phyloP scores from a whole-genome alignment of 1,140 invertebrate genomes.

The Drosophila pruinosa region DNA sequence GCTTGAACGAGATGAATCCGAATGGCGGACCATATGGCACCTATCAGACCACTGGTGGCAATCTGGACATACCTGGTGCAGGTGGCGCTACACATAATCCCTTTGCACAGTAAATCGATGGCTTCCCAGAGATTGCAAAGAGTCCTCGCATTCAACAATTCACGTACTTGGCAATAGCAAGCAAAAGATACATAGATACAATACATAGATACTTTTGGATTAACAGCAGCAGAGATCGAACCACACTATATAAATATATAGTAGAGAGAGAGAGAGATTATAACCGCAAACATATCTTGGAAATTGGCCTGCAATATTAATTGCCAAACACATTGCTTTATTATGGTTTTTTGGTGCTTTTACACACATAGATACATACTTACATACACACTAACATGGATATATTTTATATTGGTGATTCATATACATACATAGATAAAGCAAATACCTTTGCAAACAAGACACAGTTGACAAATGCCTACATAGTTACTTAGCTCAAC shows the following conservation, averaged over 20 bases:
- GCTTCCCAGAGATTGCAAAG: slow-evolving; percentile 17
- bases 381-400: slow-evolving; percentile 35
- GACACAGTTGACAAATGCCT: not conserved
- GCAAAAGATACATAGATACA: slow-evolving; percentile 1
- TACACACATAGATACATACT: slow-evolving; percentile 38
- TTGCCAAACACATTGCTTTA: slow-evolving; percentile 70
- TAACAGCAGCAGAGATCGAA: slow-evolving; percentile 34
- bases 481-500: not conserved
- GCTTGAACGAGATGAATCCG: slow-evolving; percentile 88
- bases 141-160: slow-evolving; percentile 34
- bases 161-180: not conserved
- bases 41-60: slow-evolving; percentile 87
- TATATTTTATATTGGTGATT: slow-evolving; percentile 7
- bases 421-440: slow-evolving; percentile 16
- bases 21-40: slow-evolving; percentile 86
- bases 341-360: slow-evolving; percentile 60
- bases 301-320: slow-evolving; percentile 80
- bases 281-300: slow-evolving; percentile 80
- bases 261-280: slow-evolving; percentile 24
- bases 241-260: slow-evolving; percentile 14
- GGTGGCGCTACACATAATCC: slow-evolving; percentile 66
- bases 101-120: slow-evolving; percentile 66
- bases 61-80: slow-evolving; percentile 86
- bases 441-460: slow-evolving; percentile 24
- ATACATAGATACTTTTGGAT: slow-evolving; percentile 15